phyloP scores from a whole-genome alignment of 2,113 vertebrate genomes.

The Mionectes macconnelli region DNA sequence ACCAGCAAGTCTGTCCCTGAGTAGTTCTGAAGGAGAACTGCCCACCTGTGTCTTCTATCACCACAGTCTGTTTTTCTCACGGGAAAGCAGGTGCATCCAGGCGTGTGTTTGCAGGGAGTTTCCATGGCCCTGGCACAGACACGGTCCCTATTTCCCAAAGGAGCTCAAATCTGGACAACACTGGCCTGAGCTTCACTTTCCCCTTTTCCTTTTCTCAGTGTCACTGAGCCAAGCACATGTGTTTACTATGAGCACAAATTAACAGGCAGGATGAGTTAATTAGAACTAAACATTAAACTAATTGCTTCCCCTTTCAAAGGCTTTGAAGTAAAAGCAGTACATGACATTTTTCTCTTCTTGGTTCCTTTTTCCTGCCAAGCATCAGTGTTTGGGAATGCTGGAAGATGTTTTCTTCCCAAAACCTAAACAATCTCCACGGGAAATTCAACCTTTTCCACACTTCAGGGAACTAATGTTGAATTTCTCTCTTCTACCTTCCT shows the following conservation, averaged over 20 bases:
- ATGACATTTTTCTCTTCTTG: background rate
- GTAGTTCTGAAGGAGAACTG: background rate
- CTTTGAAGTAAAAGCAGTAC: background rate
- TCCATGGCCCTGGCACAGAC: rapidly evolving
- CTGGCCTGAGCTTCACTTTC: background rate
- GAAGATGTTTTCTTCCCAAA: background rate
- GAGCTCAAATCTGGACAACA: background rate
- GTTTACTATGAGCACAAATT: background rate
- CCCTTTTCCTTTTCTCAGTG: background rate
- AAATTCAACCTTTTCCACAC: rapidly evolving
- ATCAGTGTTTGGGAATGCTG: background rate
- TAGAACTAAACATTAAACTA: conserved; percentile 18
- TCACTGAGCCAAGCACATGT: background rate
- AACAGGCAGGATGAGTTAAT: background rate
- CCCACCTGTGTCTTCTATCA: rapidly evolving
- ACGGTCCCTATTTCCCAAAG: rapidly evolving
- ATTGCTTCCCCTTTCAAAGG: conserved; percentile 22
- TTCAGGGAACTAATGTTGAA: rapidly evolving
- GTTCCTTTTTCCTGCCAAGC: background rate
- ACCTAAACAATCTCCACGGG: background rate
- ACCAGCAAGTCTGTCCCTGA: background rate
- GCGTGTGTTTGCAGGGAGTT: rapidly evolving
- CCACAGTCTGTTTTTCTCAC: rapidly evolving
- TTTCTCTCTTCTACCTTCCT: background rate
- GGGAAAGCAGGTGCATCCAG: rapidly evolving